Base-by-base conservation (phyloP, 2,888 invertebrate genomes). In the Dasypogon diadema region DNA sequence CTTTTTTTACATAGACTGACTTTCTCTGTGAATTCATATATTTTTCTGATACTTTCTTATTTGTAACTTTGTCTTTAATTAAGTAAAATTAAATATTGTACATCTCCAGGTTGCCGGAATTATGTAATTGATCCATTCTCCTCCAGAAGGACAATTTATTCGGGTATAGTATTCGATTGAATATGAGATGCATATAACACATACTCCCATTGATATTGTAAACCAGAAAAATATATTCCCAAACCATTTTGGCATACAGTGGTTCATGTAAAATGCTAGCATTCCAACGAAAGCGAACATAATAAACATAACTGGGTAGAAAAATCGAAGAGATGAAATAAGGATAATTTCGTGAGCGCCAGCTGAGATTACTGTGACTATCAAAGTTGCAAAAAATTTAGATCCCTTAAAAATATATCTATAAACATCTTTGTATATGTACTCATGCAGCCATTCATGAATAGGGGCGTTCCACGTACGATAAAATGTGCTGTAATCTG, bases 381-480 rank as follows among this genome's bases (percentile, higher is more conserved):
- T 81, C 0, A 89, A 83, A 81, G 89, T 89, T 0, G 92, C 88
- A 0, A 88, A 56, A 0, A 82, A 74, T 58, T 85, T 86, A 77
- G 85, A 87, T n/a, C 83, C 81, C 0, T 83, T 81, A 0, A 82
- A 79, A 0, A 88, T 73, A n/a, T 83, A 79, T 68, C 85, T 86
- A 78, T 85, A 85, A 2, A 87, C 80, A n/a, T 94, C 95, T 81
- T 90, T 91, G 85, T 95, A 96, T 76, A 97, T 88, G 84, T 96
- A 95, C 2, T 91, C 90, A 80, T 94, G 92, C 0, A 97, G 88
- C 96, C 96, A 97, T 79, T 95, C 94, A 83, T 96, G 93, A 0
- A 97, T 95, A 0, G 96, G 91, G 42, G 93, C 89, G 85, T 97
- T 97, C 97, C 97, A 97, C 2, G 92, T 92, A n/a, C 95, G 90